Percentiles rank a stretch among this genome's conserved stretches.
phyloP scores from a whole-genome alignment of 2,797 vertebrate species.

The Anolis apletophallus region DNA sequence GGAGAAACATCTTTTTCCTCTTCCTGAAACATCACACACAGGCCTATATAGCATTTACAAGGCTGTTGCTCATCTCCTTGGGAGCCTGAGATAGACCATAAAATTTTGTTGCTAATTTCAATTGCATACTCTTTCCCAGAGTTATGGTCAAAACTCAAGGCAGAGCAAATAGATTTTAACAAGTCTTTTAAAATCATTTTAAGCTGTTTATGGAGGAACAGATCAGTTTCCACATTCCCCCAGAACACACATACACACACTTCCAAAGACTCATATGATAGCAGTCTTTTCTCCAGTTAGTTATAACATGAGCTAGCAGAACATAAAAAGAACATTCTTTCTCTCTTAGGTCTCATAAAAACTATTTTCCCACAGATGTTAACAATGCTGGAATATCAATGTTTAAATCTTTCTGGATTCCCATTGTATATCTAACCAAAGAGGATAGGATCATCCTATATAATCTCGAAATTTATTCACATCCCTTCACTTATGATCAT shows the following conservation, averaged over 20 bases:
- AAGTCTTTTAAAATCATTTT: not conserved
- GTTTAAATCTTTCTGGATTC: not conserved
- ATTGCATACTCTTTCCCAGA: not conserved
- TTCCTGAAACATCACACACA: not conserved
- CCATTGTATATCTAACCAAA: not conserved
- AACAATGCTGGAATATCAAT: not conserved
- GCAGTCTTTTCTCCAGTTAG: not conserved
- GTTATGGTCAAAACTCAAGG: not conserved
- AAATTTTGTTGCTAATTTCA: not conserved
- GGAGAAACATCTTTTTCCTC: not conserved
- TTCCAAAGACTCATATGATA: not conserved
- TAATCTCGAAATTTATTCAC: not conserved
- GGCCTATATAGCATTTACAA: not conserved
- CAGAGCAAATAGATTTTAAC: not conserved
- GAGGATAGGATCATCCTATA: not conserved
- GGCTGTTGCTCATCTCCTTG: not conserved
- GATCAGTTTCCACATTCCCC: not conserved
- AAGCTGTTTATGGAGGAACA: not conserved
- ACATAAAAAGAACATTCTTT: not conserved
- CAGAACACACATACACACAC: not conserved
- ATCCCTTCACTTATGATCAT: not conserved
- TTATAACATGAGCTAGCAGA: not conserved
- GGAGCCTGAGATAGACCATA: not conserved
- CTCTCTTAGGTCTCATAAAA: not conserved
- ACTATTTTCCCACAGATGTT: not conserved